Evolutionary conservation across 2,888 invertebrate genomes (phyloP).

Genomic region (Diarsia mendica): DNA sequence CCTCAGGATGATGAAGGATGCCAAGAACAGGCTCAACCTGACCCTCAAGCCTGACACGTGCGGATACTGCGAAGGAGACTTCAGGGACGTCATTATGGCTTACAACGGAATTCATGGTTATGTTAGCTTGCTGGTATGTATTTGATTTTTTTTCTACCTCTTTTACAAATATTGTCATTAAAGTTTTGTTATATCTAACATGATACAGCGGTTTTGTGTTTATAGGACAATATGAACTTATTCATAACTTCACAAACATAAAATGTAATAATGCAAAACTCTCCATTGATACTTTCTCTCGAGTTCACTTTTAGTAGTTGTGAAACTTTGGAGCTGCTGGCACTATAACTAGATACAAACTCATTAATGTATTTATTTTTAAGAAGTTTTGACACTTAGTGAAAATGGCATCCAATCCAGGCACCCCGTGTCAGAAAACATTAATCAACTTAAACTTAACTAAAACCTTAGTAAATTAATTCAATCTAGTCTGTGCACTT

Average conservation of each 20-base stretch:
- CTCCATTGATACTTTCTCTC: not conserved
- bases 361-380: not conserved
- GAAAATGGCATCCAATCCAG: no score
- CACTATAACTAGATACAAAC: not conserved
- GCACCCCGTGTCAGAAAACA: not conserved
- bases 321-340: not conserved
- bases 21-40: slow-evolving; percentile 78
- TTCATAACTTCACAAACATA: not conserved
- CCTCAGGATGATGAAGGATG: slow-evolving; percentile 83
- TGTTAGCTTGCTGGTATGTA: slow-evolving; percentile 93
- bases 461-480: not conserved
- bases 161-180: not conserved
- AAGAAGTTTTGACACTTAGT: not conserved
- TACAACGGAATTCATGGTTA: slow-evolving; percentile 95
- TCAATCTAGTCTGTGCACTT: not conserved
- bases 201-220: not conserved
- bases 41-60: slow-evolving; percentile 80
- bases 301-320: not conserved
- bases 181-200: not conserved
- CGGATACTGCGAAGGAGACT: slow-evolving; percentile 91
- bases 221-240: not conserved
- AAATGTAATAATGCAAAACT: not conserved
- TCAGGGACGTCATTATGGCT: slow-evolving; percentile 90
- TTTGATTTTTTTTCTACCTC: not conserved
- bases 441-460: not conserved